phyloP scores from a whole-genome alignment of 2,113 vertebrate genomes.

The Dryoscopus gambensis region DNA sequence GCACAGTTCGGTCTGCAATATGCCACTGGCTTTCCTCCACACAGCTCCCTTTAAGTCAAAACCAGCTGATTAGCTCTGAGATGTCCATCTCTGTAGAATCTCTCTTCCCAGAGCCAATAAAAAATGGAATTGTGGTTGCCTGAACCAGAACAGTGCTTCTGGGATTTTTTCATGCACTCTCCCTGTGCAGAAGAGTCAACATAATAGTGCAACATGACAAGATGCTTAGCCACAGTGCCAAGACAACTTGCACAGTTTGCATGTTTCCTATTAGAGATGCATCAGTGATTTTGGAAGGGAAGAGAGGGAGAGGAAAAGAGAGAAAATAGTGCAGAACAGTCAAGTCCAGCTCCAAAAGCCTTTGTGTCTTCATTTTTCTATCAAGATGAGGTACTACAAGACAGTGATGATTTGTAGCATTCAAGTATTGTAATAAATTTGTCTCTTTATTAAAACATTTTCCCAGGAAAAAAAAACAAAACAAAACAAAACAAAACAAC shows the following conservation, averaged over 20 bases:
- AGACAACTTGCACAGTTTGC: slow-evolving; percentile 2
- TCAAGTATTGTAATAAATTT: background rate
- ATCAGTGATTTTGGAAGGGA: background rate
- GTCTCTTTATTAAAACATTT: background rate
- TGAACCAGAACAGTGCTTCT: background rate
- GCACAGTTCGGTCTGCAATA: background rate
- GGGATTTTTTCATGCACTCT: background rate
- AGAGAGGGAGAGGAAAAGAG: background rate
- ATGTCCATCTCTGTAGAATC: background rate
- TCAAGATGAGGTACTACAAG: background rate
- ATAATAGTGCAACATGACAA: slow-evolving; percentile 2
- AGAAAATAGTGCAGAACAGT: background rate
- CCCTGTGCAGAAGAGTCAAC: background rate
- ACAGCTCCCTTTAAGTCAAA: background rate
- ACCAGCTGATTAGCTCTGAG: background rate
- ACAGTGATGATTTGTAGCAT: background rate
- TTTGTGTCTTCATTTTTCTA: background rate
- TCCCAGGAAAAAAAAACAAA: rapidly evolving
- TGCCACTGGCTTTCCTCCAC: background rate
- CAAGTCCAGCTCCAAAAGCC: background rate
- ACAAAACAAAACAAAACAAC: too few relatives aligned
- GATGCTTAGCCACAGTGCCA: background rate
- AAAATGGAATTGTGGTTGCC: background rate
- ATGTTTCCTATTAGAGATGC: slow-evolving; percentile 31
- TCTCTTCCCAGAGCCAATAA: background rate